These are phyloP conservation scores for Glaucomys volans DNA, from an alignment of 2,113 vertebrate species.

Conservation along the genomic window DNA sequence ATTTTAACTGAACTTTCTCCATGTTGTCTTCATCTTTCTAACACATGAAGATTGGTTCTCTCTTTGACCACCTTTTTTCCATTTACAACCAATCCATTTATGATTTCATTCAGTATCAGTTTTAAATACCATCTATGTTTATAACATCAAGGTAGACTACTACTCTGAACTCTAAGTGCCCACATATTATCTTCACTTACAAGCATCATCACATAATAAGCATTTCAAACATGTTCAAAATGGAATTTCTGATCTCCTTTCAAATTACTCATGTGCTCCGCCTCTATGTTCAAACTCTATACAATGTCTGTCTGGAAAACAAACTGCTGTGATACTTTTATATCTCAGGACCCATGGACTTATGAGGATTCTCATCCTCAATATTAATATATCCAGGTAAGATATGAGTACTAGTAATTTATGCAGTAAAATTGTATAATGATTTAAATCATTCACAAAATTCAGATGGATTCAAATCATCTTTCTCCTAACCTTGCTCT, in stretches of 20 bases:
- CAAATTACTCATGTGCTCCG: not conserved
- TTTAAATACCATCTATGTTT: not conserved
- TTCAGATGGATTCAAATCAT: slow-evolving; percentile 5
- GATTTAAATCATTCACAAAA: not conserved
- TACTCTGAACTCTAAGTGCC: not conserved
- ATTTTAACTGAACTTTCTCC: not conserved
- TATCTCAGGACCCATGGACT: not conserved
- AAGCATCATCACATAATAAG: not conserved
- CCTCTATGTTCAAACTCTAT: not conserved
- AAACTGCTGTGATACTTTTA: not conserved
- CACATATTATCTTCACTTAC: not conserved
- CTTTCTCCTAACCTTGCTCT: not conserved
- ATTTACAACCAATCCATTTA: not conserved
- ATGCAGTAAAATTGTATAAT: not conserved
- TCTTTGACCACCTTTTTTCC: not conserved
- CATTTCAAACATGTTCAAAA: not conserved
- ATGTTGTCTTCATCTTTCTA: not conserved
- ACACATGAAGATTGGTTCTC: not conserved
- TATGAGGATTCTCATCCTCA: not conserved
- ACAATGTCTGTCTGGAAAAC: not conserved
- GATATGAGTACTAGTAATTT: not conserved
- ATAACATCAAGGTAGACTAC: not conserved
- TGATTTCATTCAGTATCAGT: not conserved
- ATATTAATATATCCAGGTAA: not conserved
- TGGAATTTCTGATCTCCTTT: not conserved